Evolutionary conservation across 2,113 vertebrate species (phyloP).

Genomic region (Nesogale talazaci): DNA sequence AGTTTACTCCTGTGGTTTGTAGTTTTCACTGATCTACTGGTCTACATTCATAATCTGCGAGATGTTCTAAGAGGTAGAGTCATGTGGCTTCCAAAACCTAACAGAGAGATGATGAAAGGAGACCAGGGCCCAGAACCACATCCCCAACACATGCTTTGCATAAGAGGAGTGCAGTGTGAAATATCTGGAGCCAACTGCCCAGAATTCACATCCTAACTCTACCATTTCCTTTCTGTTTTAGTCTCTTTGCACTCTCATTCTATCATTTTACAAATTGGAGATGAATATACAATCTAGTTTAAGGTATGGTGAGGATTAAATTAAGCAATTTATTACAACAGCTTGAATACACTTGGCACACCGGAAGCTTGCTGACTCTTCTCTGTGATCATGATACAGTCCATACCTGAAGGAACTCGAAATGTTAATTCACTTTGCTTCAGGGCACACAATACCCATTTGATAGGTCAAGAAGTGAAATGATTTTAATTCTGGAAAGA

Average conservation of each 20-base stretch:
- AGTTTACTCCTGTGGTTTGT: neutral
- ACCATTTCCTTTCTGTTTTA: neutral
- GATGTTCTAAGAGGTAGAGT: neutral
- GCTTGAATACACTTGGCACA: too few relatives aligned
- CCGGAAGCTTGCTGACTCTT: too few relatives aligned
- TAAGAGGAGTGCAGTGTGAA: neutral
- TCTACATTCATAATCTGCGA: neutral
- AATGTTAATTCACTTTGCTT: too few relatives aligned
- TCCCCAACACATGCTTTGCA: fast-evolving
- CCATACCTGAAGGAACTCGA: too few relatives aligned
- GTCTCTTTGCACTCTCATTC: neutral
- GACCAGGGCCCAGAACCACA: neutral
- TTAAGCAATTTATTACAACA: too few relatives aligned
- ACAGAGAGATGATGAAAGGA: neutral
- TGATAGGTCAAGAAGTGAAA: too few relatives aligned
- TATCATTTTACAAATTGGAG: constrained; percentile 14
- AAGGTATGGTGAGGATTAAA: neutral
- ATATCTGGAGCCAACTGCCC: neutral
- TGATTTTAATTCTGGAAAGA: too few relatives aligned
- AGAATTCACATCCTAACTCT: neutral
- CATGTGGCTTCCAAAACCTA: neutral
- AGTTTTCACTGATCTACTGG: neutral
- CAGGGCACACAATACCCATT: too few relatives aligned
- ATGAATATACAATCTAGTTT: neutral
- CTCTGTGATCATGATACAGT: too few relatives aligned